Evolutionary conservation across 1,140 invertebrate species (phyloP), one percentile per base, ranked within the genome.

Genomic region (Heliconius congener): DNA sequence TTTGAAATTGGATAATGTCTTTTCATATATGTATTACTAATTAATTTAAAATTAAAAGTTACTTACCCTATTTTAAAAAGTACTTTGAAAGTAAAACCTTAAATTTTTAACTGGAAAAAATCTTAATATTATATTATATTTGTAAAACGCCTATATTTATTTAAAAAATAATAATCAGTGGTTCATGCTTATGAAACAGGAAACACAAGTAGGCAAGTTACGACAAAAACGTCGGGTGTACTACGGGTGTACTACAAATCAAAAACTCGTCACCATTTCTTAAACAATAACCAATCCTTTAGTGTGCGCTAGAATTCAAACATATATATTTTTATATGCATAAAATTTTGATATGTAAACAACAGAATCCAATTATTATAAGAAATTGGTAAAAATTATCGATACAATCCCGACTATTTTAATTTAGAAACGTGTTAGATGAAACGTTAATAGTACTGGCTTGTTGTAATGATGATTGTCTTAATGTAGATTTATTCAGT

Each of bases 241-340:
- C 89, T 93, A 93, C 91, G 82, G 85, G 88, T 90, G 87, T 23
- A 84, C 88, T 92, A 90, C 80, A 84, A 84, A 89, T 79, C 80
- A 88, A 89, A 89, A 79, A 83, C 85, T 89, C 82, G 83, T 94
- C 92, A 93, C 93, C 92, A 89, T 93, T 85, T 91, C 84, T 86
- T 93, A 88, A 93, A 87, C 79, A 90, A 91, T 83, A 91, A 84
- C 82, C 80, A 78, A 78, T 93, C 91, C 93, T 90, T 93, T 86
- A 91, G 87, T 89, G 92, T 87, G 91, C 91, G 93, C 92, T 94
- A 94, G 88, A 94, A 94, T 91, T 87, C 81, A 91, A 94, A 93
- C 82, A 92, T 81, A 87, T 76, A 76, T 79, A 66, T 84, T 84
- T 85, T 81, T 83, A 85, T 81, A 85, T 46, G 72, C 72, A n/a